Percentiles rank a stretch among this genome's conserved stretches.
These are phyloP conservation scores for Dreissena polymorpha DNA, from an alignment of 1,140 invertebrate genomes.

Conservation along the genomic window DNA sequence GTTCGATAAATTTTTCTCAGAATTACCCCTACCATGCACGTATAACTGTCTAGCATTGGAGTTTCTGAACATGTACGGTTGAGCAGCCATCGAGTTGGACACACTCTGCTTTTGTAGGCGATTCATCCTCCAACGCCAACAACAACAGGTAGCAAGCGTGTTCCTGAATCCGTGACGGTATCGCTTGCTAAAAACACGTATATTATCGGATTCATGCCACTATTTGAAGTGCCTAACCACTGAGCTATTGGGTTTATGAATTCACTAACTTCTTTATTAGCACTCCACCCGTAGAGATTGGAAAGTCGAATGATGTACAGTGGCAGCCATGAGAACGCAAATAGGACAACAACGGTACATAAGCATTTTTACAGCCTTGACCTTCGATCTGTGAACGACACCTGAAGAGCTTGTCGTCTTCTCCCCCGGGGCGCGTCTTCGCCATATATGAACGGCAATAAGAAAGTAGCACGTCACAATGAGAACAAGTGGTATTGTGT, in stretches of 20 bases:
- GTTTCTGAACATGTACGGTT: constrained; percentile 14
- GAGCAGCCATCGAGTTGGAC: constrained; percentile 31
- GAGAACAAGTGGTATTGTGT: constrained; percentile 93
- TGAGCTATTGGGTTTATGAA: constrained; percentile 94
- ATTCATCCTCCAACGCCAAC: neutral
- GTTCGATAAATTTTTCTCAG: neutral
- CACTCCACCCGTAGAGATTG: constrained; percentile 56
- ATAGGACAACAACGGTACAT: constrained; percentile 95
- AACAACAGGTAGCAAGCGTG: constrained; percentile 20
- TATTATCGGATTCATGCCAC: constrained; percentile 98
- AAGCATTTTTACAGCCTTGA: constrained; percentile 96
- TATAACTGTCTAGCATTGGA: neutral
- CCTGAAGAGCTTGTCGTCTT: constrained; percentile 61
- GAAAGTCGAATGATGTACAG: constrained; percentile 84
- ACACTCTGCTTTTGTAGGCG: neutral
- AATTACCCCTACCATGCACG: neutral
- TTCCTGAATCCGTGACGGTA: constrained; percentile 43
- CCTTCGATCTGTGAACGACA: constrained; percentile 77
- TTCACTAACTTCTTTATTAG: constrained; percentile 84
- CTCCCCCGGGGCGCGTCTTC: constrained; percentile 89
- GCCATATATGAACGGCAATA: constrained; percentile 95
- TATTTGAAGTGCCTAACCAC: constrained; percentile 98
- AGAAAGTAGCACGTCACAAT: constrained; percentile 95
- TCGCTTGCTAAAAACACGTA: constrained; percentile 99
- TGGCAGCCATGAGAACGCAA: constrained; percentile 97